A percentile compares a stretch with the other conserved stretches of the same genome.
These are phyloP conservation scores for Pectinophora gossypiella DNA, from an alignment of 1,140 invertebrate genomes.

Conservation along the genomic window DNA sequence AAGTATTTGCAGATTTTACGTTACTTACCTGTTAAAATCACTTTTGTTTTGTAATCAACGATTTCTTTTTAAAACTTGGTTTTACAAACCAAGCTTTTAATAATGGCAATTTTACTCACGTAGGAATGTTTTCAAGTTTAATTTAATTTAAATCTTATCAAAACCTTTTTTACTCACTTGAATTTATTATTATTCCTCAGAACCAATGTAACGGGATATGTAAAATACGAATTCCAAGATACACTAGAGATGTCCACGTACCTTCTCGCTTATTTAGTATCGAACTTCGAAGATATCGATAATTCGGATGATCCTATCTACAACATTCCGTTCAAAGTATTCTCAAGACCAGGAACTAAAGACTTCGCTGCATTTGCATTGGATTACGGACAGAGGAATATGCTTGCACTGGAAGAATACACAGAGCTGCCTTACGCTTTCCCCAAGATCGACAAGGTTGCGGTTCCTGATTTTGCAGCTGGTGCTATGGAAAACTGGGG, in stretches of 20 bases:
- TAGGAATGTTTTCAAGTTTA: no score
- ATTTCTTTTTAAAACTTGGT: no score
- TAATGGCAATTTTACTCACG: no score
- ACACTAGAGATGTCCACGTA: slow-evolving; percentile 83
- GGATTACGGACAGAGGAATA: slow-evolving; percentile 73
- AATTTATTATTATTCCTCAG: no score
- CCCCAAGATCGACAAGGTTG: slow-evolving; percentile 81
- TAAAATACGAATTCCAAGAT: slow-evolving; percentile 57
- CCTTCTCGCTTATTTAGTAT: slow-evolving; percentile 84
- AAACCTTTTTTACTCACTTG: no score
- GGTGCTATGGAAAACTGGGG: slow-evolving; percentile 93
- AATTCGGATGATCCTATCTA: slow-evolving; percentile 48
- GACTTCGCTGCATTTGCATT: slow-evolving; percentile 77
- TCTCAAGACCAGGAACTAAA: slow-evolving; percentile 80
- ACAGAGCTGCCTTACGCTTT: slow-evolving; percentile 67
- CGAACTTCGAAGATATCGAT: slow-evolving; percentile 77
- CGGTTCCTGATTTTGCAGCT: slow-evolving; percentile 86
- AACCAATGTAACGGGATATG: slow-evolving; percentile 30
- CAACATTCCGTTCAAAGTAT: slow-evolving; percentile 74
- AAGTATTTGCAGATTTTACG: no score
- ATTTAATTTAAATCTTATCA: no score
- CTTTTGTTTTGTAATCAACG: no score
- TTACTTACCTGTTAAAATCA: no score
- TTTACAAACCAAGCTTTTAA: no score
- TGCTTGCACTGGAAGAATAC: slow-evolving; percentile 73